Percentiles rank a stretch among this genome's conserved stretches.
These are phyloP conservation scores for Xiphophorus hellerii DNA, from an alignment of 2,113 vertebrate genomes.

Conservation along the genomic window DNA sequence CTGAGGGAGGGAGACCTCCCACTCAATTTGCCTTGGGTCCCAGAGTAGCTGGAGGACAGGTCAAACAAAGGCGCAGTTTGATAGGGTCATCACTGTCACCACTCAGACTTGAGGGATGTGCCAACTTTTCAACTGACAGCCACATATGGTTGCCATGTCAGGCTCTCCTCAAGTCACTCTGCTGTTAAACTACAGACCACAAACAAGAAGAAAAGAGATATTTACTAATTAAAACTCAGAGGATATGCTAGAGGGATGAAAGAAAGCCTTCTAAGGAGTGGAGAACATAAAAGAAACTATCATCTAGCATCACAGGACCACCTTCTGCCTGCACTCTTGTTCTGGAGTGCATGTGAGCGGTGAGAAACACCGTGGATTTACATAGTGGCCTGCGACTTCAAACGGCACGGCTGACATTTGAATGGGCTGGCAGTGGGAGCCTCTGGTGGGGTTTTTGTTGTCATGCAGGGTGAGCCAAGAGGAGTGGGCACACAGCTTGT, in stretches of 20 bases:
- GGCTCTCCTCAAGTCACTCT: conserved; percentile 58
- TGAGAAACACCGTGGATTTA: conserved; percentile 76
- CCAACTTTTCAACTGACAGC: conserved; percentile 70
- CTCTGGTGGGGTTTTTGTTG: conserved; percentile 75
- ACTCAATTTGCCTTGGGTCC: conserved; percentile 67
- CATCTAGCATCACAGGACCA: conserved; percentile 66
- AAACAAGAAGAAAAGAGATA: conserved; percentile 40
- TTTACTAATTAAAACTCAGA: conserved; percentile 58
- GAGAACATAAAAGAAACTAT: conserved; percentile 62
- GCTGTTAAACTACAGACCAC: conserved; percentile 37
- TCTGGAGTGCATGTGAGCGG: conserved; percentile 59
- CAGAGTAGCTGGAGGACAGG: conserved; percentile 65
- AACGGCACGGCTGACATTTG: conserved; percentile 75
- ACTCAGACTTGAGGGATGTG: conserved; percentile 51
- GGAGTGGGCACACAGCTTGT: conserved; percentile 73
- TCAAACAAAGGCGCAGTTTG: conserved; percentile 73
- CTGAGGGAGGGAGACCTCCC: conserved; percentile 44
- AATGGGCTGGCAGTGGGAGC: conserved; percentile 73
- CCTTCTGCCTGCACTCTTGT: conserved; percentile 59
- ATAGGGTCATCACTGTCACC: conserved; percentile 71
- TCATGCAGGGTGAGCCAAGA: conserved; percentile 72
- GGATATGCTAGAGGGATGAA: conserved; percentile 33
- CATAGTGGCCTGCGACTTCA: conserved; percentile 73
- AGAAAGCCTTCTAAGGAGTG: conserved; percentile 57
- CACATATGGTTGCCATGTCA: conserved; percentile 68